Conservation (phyloP, 2,113 vertebrate genomes). For the Sminthopsis crassicaudata region DNA sequence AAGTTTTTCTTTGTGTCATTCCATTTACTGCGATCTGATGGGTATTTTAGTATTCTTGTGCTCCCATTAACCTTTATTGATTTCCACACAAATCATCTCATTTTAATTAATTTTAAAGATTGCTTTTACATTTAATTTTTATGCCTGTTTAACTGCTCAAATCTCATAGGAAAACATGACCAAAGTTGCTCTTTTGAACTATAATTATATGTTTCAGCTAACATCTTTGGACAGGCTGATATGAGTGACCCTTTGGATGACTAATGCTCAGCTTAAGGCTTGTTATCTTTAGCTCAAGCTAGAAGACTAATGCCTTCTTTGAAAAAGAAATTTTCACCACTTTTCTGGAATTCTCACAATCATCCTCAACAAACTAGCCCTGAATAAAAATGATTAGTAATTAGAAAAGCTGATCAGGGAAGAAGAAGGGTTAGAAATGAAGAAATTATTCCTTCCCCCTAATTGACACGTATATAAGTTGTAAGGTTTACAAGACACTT, state of each 20-base stretch:
- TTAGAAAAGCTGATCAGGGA: not conserved
- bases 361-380: not conserved
- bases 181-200: not conserved
- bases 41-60: not conserved
- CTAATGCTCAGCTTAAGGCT: not conserved
- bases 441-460: not conserved
- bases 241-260: not conserved
- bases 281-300: not conserved
- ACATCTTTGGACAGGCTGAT: not conserved
- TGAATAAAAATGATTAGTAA: not conserved
- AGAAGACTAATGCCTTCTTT: not conserved
- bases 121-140: not conserved
- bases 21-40: not conserved
- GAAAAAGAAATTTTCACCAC: not conserved
- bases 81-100: not conserved
- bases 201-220: not conserved
- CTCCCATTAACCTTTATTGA: not conserved
- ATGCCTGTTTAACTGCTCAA: not conserved
- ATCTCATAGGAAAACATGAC: not conserved
- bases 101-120: constrained; percentile 6
- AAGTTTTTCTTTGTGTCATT: not conserved
- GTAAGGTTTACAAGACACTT: not conserved
- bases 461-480: not conserved
- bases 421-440: not conserved
- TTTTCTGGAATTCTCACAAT: not conserved